phyloP scores from a whole-genome alignment of 1,140 invertebrate species.

The Procambarus virginalis region DNA sequence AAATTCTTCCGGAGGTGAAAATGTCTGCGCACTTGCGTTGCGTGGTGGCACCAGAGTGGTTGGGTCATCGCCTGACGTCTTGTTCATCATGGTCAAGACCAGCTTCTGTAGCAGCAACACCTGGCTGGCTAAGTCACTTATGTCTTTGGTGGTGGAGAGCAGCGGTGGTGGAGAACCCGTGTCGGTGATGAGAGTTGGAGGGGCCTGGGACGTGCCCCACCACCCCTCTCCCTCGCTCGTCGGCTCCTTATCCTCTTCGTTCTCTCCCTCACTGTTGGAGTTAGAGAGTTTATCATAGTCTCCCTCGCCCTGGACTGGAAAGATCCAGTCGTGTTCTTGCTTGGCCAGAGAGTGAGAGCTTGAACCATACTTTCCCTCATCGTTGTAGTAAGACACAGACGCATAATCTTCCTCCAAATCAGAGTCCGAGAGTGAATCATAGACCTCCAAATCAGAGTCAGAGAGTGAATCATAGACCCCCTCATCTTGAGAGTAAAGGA shows the following conservation, averaged over 20 bases:
- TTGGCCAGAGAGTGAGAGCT: background rate
- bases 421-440: too few species aligned
- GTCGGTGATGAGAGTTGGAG: background rate
- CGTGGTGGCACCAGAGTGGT: background rate
- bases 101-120: background rate
- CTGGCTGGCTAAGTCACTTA: background rate
- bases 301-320: background rate
- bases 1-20: background rate
- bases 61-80: background rate
- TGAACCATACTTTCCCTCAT: background rate
- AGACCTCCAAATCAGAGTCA: too few species aligned
- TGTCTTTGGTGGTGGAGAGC: background rate
- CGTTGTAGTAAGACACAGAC: background rate
- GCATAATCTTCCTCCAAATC: background rate
- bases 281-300: background rate
- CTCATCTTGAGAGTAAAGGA: too few species aligned
- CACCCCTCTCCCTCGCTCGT: background rate
- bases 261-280: too few species aligned
- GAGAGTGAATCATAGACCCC: too few species aligned
- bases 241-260: too few species aligned
- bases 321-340: background rate
- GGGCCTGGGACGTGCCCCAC: background rate
- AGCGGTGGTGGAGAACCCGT: background rate
- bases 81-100: background rate
- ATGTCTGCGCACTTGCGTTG: background rate